Evolutionary conservation across 2,797 vertebrate genomes (phyloP).

Genomic region (Sebastiscus albofasciatus): DNA sequence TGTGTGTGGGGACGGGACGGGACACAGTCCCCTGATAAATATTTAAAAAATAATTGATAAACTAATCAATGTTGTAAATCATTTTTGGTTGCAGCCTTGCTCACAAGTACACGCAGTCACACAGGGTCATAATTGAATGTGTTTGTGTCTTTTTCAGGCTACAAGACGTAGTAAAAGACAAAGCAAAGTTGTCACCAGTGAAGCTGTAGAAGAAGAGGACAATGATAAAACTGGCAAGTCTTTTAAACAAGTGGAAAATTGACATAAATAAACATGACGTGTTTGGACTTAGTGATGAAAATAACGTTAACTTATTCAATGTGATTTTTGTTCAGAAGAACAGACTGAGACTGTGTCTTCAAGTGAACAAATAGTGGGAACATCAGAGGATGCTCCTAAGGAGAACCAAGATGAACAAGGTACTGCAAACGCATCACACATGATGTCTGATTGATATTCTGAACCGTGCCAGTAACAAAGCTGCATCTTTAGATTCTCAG

Average conservation of each 20-base stretch:
- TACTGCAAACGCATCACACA: background rate
- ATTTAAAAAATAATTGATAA: background rate
- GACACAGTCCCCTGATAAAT: background rate
- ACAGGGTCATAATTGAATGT: no score
- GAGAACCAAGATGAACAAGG: conserved; percentile 24
- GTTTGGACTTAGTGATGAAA: background rate
- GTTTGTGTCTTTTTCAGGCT: conserved; percentile 33
- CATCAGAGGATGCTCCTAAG: background rate
- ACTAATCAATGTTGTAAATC: background rate
- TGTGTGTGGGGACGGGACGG: no score
- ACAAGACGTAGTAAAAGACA: conserved; percentile 7
- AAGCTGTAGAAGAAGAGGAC: conserved; percentile 6
- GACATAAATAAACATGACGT: background rate
- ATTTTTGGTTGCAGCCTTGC: background rate
- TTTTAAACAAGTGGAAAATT: background rate
- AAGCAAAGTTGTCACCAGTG: conserved; percentile 6
- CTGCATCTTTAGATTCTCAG: conserved; percentile 33
- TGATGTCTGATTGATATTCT: background rate
- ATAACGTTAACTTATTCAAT: background rate
- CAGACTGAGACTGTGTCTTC: background rate
- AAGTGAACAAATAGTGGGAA: background rate
- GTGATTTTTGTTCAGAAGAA: conserved; percentile 22
- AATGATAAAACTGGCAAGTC: conserved; percentile 28
- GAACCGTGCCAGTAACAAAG: conserved; percentile 9
- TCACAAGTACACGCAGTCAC: background rate